Conservation (phyloP, 2,113 vertebrate genomes). For the Mormoops blainvillei region DNA sequence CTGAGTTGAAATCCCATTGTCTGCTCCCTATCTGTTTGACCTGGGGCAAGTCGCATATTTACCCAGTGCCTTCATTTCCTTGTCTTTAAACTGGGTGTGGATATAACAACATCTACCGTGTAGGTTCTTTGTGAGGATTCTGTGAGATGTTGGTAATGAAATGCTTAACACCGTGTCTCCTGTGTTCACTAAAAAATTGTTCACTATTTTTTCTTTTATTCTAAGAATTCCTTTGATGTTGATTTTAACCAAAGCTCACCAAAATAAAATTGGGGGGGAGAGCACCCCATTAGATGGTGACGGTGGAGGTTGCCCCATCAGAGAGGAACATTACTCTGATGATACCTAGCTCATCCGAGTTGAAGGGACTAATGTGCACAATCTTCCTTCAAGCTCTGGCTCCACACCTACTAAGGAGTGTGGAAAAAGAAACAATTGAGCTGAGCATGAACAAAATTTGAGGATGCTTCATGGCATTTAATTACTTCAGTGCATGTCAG, state of each 20-base stretch:
- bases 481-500: constrained; percentile 59
- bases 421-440: constrained; percentile 47
- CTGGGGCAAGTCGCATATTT: neutral
- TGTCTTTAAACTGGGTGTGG: neutral
- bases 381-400: constrained; percentile 5
- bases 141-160: neutral
- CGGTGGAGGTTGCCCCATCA: neutral
- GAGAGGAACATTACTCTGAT: neutral
- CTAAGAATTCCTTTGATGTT: neutral
- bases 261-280: neutral
- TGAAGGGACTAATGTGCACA: neutral
- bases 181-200: neutral
- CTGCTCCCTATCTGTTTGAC: neutral
- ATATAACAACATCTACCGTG: neutral
- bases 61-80: neutral
- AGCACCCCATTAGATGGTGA: neutral
- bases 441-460: constrained; percentile 59
- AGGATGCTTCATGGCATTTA: constrained; percentile 46
- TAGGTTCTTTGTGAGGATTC: neutral
- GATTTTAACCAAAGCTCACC: neutral
- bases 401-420: constrained; percentile 63
- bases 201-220: neutral
- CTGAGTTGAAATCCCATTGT: neutral
- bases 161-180: neutral
- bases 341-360: neutral